Evolutionary conservation across 1,140 invertebrate species (phyloP).

Genomic region (Zophobas morio): DNA sequence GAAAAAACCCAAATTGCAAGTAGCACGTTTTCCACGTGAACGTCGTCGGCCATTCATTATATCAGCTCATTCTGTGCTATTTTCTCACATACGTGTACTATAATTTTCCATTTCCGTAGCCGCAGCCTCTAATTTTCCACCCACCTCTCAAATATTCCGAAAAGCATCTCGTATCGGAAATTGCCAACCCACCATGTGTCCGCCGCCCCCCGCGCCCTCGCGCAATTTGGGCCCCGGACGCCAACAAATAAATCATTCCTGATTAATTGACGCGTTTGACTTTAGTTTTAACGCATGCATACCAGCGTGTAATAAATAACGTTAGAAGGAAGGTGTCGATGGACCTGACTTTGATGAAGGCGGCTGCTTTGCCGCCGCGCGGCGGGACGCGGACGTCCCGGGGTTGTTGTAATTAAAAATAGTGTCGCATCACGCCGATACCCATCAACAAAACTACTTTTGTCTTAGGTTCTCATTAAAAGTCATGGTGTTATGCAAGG

Average conservation of each 20-base stretch:
- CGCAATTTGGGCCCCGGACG: constrained; percentile 5
- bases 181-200: no score
- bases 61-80: no score
- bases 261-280: constrained; percentile 37
- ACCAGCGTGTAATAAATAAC: constrained; percentile 44
- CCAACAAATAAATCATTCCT: constrained; percentile 27
- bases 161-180: no score
- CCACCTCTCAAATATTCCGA: neutral
- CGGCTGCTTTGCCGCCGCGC: constrained; percentile 38
- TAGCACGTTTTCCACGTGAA: no score
- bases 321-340: constrained; percentile 46
- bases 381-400: constrained; percentile 32
- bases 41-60: no score
- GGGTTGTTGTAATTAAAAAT: constrained; percentile 47
- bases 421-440: constrained; percentile 46
- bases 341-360: constrained; percentile 44
- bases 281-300: constrained; percentile 42
- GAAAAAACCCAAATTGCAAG: no score
- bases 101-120: no score
- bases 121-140: neutral
- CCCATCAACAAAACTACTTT: constrained; percentile 44
- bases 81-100: no score
- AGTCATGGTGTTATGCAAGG: constrained; percentile 15
- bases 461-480: constrained; percentile 47
- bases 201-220: no score